phyloP scores from a whole-genome alignment of 2,113 vertebrate genomes.

The Calypte anna region DNA sequence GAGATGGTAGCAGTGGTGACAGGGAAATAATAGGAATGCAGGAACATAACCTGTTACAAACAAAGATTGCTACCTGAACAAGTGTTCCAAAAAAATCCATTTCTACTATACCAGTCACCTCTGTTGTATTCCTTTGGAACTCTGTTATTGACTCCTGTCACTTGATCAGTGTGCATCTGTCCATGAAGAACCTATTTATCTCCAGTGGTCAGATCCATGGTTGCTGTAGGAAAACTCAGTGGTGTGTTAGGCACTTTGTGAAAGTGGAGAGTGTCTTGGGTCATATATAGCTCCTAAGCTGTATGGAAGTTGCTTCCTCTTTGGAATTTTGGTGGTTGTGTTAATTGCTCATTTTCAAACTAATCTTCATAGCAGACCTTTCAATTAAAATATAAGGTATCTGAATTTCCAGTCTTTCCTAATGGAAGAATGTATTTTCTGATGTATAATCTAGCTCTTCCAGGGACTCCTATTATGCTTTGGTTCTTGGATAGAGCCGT shows the following conservation, averaged over 20 bases:
- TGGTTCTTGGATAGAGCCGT: neutral
- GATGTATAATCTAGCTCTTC: neutral
- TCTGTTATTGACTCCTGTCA: neutral
- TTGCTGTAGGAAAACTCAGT: neutral
- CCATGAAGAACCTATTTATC: fast-evolving
- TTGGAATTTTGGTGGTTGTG: neutral
- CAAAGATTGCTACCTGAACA: neutral
- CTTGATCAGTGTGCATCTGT: neutral
- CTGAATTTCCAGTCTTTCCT: neutral
- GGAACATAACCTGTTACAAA: neutral
- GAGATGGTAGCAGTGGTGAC: neutral
- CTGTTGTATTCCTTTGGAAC: neutral
- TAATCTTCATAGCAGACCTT: neutral
- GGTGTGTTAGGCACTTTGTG: neutral
- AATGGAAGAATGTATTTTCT: neutral
- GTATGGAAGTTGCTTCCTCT: neutral
- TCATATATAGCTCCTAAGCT: neutral
- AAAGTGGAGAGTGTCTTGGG: neutral
- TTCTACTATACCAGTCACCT: neutral
- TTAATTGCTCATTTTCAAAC: neutral
- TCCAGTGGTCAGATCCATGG: neutral
- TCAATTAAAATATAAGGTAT: neutral
- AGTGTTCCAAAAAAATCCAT: neutral
- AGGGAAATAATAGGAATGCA: neutral
- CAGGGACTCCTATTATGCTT: neutral